Evolutionary conservation across 2,113 vertebrate genomes (phyloP), one percentile per base, ranked within the genome.

Genomic region (Collichthys lucidus): DNA sequence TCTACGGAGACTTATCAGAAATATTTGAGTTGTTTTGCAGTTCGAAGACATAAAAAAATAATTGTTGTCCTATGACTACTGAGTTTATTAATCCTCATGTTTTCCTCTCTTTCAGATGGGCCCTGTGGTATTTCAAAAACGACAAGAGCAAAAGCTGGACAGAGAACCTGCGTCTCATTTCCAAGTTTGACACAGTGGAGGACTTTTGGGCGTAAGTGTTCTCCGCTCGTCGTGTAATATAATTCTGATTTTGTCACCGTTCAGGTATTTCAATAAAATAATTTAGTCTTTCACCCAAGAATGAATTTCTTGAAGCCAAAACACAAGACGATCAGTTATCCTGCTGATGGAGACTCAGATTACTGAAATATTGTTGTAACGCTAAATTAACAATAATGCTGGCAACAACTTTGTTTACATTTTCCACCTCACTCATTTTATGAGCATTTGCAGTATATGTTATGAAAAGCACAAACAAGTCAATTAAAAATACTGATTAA

Each of bases 91-190:
- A 66, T 62, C 61, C 2, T 63, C 64, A n/a, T 86, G 2, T 66
- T 57, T 20, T 78, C 3, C 19, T 59, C 49, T 77, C 49, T 76
- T 47, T 83, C 89, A 96, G 96, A 87, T 96, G 96, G 96, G 96
- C 95, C 56, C 89, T 96, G 65, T 96, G 96, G 96, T 96, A 96
- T 93, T 96, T 96, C 92, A 96, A 96, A 94, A 96, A 95, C 20
- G 96, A 96, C 91, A 96, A 96, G 87, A 96, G 86, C 92, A 96
- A 96, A 95, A 94, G 91, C 87, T 96, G 96, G 96, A 95, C 94
- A 42, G 96, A 96, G 87, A 96, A 96, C 79, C 59, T 96, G 83
- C 94, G 96, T 89, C 94, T 96, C 79, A 96, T 96, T 87, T 94
- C 95, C 84, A 96, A 95, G 79, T 96, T 96, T 92, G 95, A 96